Evolutionary conservation across 2,888 invertebrate genomes (phyloP).

Genomic region (Meloe dianella): DNA sequence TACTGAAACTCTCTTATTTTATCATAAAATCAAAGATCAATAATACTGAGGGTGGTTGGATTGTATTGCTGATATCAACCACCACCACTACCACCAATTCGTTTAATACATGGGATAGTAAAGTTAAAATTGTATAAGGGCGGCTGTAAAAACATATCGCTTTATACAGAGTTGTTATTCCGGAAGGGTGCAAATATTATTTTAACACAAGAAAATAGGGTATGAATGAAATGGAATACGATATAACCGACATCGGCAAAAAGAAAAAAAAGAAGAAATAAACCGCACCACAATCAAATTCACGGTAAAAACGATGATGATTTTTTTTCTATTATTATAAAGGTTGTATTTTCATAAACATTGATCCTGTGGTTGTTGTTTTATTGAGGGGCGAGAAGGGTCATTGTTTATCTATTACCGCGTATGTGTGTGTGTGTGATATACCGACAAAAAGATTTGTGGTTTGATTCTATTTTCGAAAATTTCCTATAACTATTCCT

Average conservation of each 20-base stretch:
- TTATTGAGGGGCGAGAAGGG: no score
- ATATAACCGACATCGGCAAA: no score
- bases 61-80: not conserved
- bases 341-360: no score
- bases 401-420: no score
- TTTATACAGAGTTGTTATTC: slow-evolving; percentile 56
- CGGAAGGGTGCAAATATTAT: slow-evolving; percentile 54
- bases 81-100: not conserved
- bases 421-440: no score
- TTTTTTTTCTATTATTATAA: no score
- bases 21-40: slow-evolving; percentile 33
- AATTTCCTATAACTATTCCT: not conserved
- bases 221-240: not conserved
- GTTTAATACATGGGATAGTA: slow-evolving; percentile 7
- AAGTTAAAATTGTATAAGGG: slow-evolving; percentile 41
- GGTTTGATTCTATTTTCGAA: slow-evolving; percentile 14
- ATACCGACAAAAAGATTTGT: slow-evolving; percentile 8
- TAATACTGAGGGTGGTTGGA: not conserved
- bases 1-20: not conserved
- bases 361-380: no score
- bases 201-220: slow-evolving; percentile 35
- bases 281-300: not conserved
- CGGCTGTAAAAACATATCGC: slow-evolving; percentile 56
- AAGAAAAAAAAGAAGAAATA: not conserved
- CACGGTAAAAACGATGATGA: not conserved